Conservation (phyloP, 2,888 invertebrate genomes). For the Dryocosmus kuriphilus region DNA sequence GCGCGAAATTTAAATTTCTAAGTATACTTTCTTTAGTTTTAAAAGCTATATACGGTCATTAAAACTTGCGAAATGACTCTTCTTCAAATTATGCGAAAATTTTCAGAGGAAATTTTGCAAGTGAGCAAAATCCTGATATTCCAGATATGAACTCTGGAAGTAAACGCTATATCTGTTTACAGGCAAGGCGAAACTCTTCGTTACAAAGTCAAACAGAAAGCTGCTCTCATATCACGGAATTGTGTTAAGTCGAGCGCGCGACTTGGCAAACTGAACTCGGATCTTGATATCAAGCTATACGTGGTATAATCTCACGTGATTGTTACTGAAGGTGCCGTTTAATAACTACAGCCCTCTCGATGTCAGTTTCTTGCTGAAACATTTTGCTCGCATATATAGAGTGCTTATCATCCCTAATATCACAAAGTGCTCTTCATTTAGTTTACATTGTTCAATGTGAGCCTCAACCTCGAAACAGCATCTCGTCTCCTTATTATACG, state of each 20-base stretch:
- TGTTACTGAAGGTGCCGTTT: conserved; percentile 38
- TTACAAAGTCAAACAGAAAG: conserved; percentile 39
- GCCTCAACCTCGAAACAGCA: conserved; percentile 1
- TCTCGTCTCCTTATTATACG: conserved; percentile 9
- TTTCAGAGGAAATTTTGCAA: conserved; percentile 14
- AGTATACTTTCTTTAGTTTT: no score
- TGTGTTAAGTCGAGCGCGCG: conserved; percentile 40
- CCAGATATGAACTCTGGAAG: conserved; percentile 15
- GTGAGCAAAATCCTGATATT: neutral
- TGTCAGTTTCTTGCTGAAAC: neutral
- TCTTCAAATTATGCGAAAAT: neutral
- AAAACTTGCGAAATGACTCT: no score
- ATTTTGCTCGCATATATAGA: conserved; percentile 6
- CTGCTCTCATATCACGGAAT: conserved; percentile 39
- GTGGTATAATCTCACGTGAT: conserved; percentile 22
- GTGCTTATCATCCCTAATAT: conserved; percentile 25
- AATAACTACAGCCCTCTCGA: conserved; percentile 16
- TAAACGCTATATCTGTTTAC: conserved; percentile 19
- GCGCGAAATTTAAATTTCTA: no score
- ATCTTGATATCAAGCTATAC: conserved; percentile 33
- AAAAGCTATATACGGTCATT: no score
- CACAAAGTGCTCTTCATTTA: conserved; percentile 30
- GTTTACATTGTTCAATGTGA: conserved; percentile 14
- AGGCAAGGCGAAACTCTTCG: conserved; percentile 24
- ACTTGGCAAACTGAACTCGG: conserved; percentile 35